Evolutionary conservation across 2,888 invertebrate genomes (phyloP), one percentile per base, ranked within the genome.

Genomic region (Punctoribates punctum): DNA sequence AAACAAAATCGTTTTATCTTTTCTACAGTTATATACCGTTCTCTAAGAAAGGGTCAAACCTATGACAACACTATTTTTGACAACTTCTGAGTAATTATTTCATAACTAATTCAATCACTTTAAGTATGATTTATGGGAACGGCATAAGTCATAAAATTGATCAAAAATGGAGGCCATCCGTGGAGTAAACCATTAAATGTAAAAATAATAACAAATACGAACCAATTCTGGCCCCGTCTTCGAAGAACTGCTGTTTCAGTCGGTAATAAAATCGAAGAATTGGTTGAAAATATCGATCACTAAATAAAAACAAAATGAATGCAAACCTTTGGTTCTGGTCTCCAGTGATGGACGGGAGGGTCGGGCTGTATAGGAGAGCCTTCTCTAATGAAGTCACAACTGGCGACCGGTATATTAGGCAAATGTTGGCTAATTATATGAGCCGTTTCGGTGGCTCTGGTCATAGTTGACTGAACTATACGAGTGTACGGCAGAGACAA

Each of bases 331-430:
- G 86, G 85, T 82, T 94, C 93, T 0, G 96, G 93, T 82, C 87
- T 89, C 95, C 96, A 97, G 82, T 90, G 89, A 0, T 91, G 90
- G 0, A 91, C 87, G 0, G 94, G 92, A 0, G 98, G 98, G 82
- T 97, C 96, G 0, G 97, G 96, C 0, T 93, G 91, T 80, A 95
- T 90, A 0, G 98, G 98, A 0, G 95, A 93, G 0, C 99, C 99
- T 85, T 99, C 98, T 77, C 92, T 88, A 25, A 99, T 85, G 80
- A 93, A 85, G 81, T 89, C 88, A 82, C 92, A 92, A 80, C 90
- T 86, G 76, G 87, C 86, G 0, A 90, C 86, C 20, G 87, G 82
- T 72, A 89, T 83, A 72, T 85, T 84, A 8, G 85, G 87, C 67
- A 97, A 85, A 81, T 88, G 87, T 81, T 89, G 87, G 38, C 89